Percentiles rank a stretch among this genome's conserved stretches.
phyloP scores from a whole-genome alignment of 2,888 invertebrate genomes.

The Sabellastarte sp. region DNA sequence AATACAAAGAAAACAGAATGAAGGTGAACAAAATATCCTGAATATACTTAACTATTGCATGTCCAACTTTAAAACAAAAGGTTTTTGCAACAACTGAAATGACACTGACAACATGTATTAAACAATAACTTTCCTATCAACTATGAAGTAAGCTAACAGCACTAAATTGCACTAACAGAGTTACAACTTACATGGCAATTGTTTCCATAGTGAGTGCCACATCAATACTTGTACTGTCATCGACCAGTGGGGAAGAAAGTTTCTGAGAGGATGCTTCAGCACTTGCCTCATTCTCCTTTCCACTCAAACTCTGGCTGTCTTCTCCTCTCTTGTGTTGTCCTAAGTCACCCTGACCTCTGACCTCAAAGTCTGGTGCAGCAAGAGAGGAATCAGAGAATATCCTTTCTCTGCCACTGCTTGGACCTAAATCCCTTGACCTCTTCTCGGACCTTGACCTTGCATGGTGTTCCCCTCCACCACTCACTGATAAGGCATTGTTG shows the following conservation, averaged over 20 bases:
- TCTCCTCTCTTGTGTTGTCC: neutral
- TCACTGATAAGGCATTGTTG: too few species aligned
- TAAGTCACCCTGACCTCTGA: neutral
- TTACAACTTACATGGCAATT: constrained; percentile 3
- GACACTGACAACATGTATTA: too few species aligned
- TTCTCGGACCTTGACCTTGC: constrained; percentile 16
- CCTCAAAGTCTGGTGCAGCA: neutral
- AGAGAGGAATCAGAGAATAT: constrained; percentile 10
- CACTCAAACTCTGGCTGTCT: neutral
- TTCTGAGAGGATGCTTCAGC: too few species aligned
- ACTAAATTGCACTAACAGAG: too few species aligned
- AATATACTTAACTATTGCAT: too few species aligned
- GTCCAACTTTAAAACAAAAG: too few species aligned
- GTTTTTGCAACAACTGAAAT: too few species aligned
- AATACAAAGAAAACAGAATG: too few species aligned
- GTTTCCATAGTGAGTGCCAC: constrained; percentile 9
- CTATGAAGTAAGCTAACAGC: too few species aligned
- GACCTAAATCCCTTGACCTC: neutral
- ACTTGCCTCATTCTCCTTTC: neutral
- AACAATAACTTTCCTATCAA: too few species aligned
- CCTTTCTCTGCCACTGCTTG: neutral
- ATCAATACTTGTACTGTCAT: constrained; percentile 18
- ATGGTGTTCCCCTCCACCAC: too few species aligned
- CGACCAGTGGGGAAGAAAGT: constrained; percentile 7
- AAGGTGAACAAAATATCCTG: too few species aligned